Conservation (phyloP, 2,797 vertebrate genomes). For the Hemibagrus guttatus region DNA sequence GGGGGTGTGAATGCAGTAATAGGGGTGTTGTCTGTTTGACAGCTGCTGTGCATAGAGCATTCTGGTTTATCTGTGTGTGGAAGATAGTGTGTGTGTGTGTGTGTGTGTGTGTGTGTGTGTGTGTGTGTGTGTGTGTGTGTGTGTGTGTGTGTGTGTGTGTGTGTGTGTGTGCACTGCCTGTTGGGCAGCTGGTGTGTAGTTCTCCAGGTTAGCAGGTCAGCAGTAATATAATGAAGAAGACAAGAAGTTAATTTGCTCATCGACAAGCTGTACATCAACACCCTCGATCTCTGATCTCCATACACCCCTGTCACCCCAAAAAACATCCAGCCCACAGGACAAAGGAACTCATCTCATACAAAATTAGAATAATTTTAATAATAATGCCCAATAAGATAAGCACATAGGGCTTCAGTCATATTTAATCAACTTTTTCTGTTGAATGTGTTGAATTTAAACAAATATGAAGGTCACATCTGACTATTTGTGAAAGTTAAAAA, state of each 20-base stretch:
- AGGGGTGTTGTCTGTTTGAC: slow-evolving; percentile 53
- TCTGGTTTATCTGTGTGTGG: slow-evolving; percentile 33
- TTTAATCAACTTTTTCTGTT: slow-evolving; percentile 1
- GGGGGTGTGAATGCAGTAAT: slow-evolving; percentile 50
- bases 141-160: slow-evolving; percentile 34
- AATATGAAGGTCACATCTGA: background rate
- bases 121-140: slow-evolving; percentile 45
- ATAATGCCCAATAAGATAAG: background rate
- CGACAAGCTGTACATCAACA: slow-evolving; percentile 80
- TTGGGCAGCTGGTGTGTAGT: slow-evolving; percentile 57
- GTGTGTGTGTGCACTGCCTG: slow-evolving; percentile 37
- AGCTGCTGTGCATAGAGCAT: slow-evolving; percentile 46
- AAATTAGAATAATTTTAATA: background rate
- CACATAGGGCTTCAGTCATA: background rate
- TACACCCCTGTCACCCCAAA: slow-evolving; percentile 44
- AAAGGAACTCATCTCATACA: slow-evolving; percentile 16
- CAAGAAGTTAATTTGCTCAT: slow-evolving; percentile 90
- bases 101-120: slow-evolving; percentile 22
- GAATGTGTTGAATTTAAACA: background rate
- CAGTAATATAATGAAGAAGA: slow-evolving; percentile 88
- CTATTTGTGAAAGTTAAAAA: background rate
- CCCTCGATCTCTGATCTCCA: slow-evolving; percentile 63
- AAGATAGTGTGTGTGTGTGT: slow-evolving; percentile 18
- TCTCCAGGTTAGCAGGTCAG: slow-evolving; percentile 59
- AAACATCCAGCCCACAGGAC: slow-evolving; percentile 27